A percentile compares a stretch with the other conserved stretches of the same genome.
These are phyloP conservation scores for Mormyrops attenuatus DNA, from an alignment of 2,797 vertebrate species.

Conservation along the genomic window DNA sequence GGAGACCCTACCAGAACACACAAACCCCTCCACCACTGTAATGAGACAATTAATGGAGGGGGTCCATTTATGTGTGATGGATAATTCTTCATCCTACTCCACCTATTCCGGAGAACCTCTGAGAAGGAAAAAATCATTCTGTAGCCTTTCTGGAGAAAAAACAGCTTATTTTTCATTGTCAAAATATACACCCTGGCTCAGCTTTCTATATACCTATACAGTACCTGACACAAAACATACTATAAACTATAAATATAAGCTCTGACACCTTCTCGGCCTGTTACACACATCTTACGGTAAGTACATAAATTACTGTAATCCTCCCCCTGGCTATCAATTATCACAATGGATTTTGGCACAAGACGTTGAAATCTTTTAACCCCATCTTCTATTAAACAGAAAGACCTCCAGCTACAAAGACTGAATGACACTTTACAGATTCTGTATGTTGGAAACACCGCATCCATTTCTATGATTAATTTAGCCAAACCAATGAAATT, in stretches of 20 bases:
- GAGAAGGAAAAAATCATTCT: not conserved
- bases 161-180: conserved; percentile 13
- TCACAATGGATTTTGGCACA: not conserved
- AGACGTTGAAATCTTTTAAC: not conserved
- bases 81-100: conserved; percentile 7
- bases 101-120: not conserved
- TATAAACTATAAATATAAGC: not conserved
- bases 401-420: not conserved
- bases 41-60: not conserved
- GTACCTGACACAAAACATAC: not conserved
- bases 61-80: not conserved
- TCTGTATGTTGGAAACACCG: not conserved
- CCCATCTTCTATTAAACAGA: not conserved
- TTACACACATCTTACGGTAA: not conserved
- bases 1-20: not conserved
- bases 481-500: not conserved
- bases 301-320: not conserved
- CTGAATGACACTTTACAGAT: not conserved
- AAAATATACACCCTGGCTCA: conserved; percentile 4
- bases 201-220: not conserved
- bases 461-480: not conserved
- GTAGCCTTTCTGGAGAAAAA: conserved; percentile 12
- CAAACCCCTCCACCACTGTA: not conserved
- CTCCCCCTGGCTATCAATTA: not conserved
- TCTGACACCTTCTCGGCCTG: not conserved